Evolutionary conservation across 2,797 vertebrate species (phyloP).

Genomic region (Platalea minor): DNA sequence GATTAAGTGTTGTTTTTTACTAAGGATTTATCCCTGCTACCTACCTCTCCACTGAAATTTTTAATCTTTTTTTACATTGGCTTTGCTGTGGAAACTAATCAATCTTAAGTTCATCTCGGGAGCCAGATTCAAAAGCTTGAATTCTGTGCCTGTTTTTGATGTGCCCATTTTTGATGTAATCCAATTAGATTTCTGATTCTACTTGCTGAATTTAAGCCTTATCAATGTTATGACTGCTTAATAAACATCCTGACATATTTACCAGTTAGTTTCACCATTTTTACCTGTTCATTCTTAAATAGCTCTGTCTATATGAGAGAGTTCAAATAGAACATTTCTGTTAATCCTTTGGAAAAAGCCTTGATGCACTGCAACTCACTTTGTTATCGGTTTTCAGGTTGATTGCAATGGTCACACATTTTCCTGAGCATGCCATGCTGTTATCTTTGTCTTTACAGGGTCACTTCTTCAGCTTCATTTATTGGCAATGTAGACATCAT

Average conservation of each 20-base stretch:
- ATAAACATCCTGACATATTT: neutral
- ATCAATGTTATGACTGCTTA: neutral
- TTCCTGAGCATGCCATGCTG: neutral
- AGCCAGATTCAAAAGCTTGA: neutral
- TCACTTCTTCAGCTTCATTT: neutral
- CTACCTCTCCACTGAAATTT: neutral
- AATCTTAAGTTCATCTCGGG: conserved; percentile 35
- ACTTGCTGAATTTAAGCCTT: neutral
- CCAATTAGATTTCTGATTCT: neutral
- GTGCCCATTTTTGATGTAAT: neutral
- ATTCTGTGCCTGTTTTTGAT: neutral
- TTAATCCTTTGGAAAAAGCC: neutral
- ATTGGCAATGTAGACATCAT: neutral
- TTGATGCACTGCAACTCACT: neutral
- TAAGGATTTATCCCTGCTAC: neutral
- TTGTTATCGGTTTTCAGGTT: neutral
- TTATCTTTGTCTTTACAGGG: neutral
- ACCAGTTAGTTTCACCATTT: neutral
- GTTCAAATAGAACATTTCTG: neutral
- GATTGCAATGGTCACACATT: neutral
- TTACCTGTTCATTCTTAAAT: neutral
- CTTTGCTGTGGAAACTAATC: conserved; percentile 35
- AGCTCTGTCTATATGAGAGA: neutral
- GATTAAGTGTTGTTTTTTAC: neutral
- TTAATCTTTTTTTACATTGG: conserved; percentile 30